Evolutionary conservation across 2,797 vertebrate genomes (phyloP).

Genomic region (Lagocephalus sceleratus): DNA sequence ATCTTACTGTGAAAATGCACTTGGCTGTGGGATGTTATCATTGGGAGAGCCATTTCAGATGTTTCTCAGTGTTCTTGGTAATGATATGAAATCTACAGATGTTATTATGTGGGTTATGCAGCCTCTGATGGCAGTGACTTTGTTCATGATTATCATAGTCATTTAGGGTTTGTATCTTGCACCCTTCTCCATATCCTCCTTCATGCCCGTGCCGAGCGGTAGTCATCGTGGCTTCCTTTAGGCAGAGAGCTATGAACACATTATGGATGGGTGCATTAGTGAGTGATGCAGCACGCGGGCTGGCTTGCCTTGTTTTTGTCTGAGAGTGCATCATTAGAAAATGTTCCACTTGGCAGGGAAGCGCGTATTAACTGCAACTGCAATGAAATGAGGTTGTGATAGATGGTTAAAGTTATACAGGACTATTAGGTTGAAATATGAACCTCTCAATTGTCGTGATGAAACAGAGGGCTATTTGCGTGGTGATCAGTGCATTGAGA

Average conservation of each 20-base stretch:
- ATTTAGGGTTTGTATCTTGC: slow-evolving; percentile 76
- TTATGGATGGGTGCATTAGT: slow-evolving; percentile 87
- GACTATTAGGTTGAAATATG: slow-evolving; percentile 88
- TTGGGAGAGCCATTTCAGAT: slow-evolving; percentile 66
- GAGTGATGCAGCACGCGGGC: slow-evolving; percentile 80
- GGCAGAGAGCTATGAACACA: slow-evolving; percentile 81
- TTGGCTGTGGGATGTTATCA: slow-evolving; percentile 61
- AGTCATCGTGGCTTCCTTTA: slow-evolving; percentile 76
- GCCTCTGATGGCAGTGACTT: slow-evolving; percentile 77
- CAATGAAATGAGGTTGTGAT: slow-evolving; percentile 90
- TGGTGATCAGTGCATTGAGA: slow-evolving; percentile 80
- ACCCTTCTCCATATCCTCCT: slow-evolving; percentile 63
- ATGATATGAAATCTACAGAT: slow-evolving; percentile 76
- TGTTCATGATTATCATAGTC: slow-evolving; percentile 78
- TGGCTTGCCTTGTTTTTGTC: slow-evolving; percentile 83
- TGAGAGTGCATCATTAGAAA: slow-evolving; percentile 85
- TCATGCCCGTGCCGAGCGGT: slow-evolving; percentile 61
- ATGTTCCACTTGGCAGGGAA: slow-evolving; percentile 85
- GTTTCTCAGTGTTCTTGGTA: slow-evolving; percentile 73
- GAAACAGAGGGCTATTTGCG: slow-evolving; percentile 81
- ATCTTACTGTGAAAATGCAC: slow-evolving; percentile 58
- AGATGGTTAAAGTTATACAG: slow-evolving; percentile 88
- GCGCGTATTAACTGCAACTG: slow-evolving; percentile 80
- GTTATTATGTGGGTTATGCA: slow-evolving; percentile 74
- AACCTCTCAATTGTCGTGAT: slow-evolving; percentile 86